Evolutionary conservation across 2,113 vertebrate genomes (phyloP), one percentile per base, ranked within the genome.

Genomic region (Erpornis zantholeuca): DNA sequence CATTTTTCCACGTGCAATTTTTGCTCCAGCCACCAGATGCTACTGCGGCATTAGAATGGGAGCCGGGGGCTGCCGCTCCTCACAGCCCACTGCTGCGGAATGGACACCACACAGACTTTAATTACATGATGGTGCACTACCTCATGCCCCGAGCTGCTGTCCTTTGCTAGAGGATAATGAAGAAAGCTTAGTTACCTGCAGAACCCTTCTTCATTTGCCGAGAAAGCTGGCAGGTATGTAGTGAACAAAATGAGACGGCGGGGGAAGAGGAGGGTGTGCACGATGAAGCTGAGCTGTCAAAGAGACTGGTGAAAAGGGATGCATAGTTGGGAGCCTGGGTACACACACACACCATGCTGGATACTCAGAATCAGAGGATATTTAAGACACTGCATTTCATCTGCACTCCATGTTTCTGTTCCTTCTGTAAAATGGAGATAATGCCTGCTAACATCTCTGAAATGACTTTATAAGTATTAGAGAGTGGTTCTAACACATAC

Each of bases 21-120:
- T 91, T 1, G 29, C 42, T 94, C 16, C 65, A 47, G 66, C 95
- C 96, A 87, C 80, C 92, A 97, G 96, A 94, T 96, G 95, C 72
- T 97, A 95, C 95, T 96, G 95, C 3, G 7, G 93, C 75, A 95
- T 40, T 22, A 90, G 59, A 76, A 80, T 69, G 82, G 25, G 71
- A 91, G 64, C 61, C 0, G 0, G 21, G 45, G 36, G 24, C 14
- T 78, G 64, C 6, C 1, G 71, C 44, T 93, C 68, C 63, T 50
- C 27, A 1, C 6, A n/a, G 66, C 31, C 50, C 33, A 8, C 38
- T 60, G 0, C 72, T 18, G 57, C 6, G 2, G 36, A 79, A 69
- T 5, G 59, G 82, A 36, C 71, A 54, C 36, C 49, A 50, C n/a
- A 40, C 18, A 65, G 68, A 11, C 35, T 86, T 83, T 86, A 90